Conservation (phyloP, 2,113 vertebrate species). For the Python bivittatus region DNA sequence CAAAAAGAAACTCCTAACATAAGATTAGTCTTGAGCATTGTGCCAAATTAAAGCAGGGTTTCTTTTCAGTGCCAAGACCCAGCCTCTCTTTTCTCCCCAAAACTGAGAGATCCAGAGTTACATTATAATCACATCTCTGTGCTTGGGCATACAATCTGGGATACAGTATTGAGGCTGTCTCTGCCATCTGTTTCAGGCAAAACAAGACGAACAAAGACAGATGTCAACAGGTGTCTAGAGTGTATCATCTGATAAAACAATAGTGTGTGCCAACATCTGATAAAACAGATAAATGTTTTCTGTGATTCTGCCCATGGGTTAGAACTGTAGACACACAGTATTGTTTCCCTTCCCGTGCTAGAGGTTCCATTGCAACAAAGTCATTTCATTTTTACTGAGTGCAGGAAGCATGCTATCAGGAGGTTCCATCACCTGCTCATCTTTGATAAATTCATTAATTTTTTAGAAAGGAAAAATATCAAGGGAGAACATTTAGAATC, state of each 20-base stretch:
- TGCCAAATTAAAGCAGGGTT: background rate
- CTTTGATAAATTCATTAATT: constrained; percentile 67
- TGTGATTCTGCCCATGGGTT: constrained; percentile 1
- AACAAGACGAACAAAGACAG: background rate
- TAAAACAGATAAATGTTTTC: background rate
- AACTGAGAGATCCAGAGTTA: too few species aligned
- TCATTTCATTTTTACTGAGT: constrained; percentile 51
- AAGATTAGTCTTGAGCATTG: background rate
- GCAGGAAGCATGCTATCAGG: constrained; percentile 58
- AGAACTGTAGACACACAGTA: constrained; percentile 31
- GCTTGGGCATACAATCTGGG: too few species aligned
- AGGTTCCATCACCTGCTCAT: constrained; percentile 60
- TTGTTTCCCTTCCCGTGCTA: constrained; percentile 31
- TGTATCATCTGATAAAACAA: background rate
- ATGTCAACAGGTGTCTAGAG: background rate
- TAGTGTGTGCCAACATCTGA: background rate
- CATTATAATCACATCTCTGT: too few species aligned
- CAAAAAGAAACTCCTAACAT: background rate
- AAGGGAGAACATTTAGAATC: constrained; percentile 52
- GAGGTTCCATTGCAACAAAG: constrained; percentile 62
- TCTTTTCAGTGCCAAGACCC: background rate
- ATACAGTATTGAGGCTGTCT: too few species aligned
- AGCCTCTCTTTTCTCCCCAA: background rate
- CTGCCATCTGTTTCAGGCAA: background rate
- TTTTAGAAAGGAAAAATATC: constrained; percentile 66